Base-by-base conservation (phyloP, 2,113 vertebrate genomes). In the Cathartes aura region DNA sequence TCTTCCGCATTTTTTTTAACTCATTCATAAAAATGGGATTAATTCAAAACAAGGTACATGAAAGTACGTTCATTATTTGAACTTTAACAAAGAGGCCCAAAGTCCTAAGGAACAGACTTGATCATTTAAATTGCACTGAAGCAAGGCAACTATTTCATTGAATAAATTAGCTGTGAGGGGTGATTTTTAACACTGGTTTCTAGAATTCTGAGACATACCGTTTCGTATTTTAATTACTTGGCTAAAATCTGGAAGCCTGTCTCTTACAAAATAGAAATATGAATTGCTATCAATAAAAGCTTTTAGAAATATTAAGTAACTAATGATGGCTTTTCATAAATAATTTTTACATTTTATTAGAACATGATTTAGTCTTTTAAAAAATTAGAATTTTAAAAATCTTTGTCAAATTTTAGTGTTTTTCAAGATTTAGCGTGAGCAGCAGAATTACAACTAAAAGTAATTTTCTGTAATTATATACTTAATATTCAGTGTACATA, bases 401-500 rank as follows among this genome's bases (percentile, higher is more conserved):
- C 7, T 75, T 52, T 55, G 27, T 86, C 7, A 84, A 62, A 79
- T 78, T 48, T 45, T 29, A 50, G 23, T 47, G 6, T 47, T 83
- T 62, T 89, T 78, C 47, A 79, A 63, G n/a, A 75, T 70, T 89
- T 38, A 34, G 59, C 78, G 59, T 59, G 20, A 95, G 42, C 60
- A 87, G 89, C 64, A 94, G 62, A 89, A 87, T 73, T 89, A 76
- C 66, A 92, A 58, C 19, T 36, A 22, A 23, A 80, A 56, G 81
- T 70, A 78, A 91, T 88, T 83, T 80, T 95, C 91, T 90, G 26
- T 95, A 96, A 96, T 97, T 88, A 86, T 34, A 78, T 55, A 82
- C 50, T 91, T 90, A 88, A 86, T 71, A 90, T 91, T 87, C 82
- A 70, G 71, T 36, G 71, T 82, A 91, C 78, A 82, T 72, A 84